Percentiles rank a stretch among this genome's conserved stretches.
Conservation (phyloP, 2,113 vertebrate species). For the Aegithalos caudatus region DNA sequence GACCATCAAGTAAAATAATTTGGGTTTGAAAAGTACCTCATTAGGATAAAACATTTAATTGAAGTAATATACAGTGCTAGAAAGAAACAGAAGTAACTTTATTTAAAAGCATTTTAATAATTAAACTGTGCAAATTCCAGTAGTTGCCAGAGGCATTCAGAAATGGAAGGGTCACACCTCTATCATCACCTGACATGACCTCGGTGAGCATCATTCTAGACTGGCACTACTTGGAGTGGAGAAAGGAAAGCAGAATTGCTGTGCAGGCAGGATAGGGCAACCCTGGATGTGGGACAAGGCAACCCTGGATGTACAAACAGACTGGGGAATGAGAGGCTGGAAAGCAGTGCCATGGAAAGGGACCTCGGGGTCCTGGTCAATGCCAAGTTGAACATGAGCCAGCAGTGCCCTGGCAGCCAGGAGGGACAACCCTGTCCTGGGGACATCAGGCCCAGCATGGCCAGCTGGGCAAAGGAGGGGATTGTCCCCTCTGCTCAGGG, state of each 20-base stretch:
- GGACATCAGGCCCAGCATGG: not conserved
- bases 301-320: fast-evolving
- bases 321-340: fast-evolving
- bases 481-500: not conserved
- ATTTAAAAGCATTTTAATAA: not conserved
- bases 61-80: not conserved
- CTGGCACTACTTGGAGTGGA: not conserved
- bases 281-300: not conserved
- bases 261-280: not conserved
- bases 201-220: not conserved
- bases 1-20: conserved; percentile 6
- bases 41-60: not conserved
- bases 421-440: not conserved
- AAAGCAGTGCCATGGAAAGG: fast-evolving
- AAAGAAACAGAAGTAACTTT: not conserved
- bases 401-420: not conserved
- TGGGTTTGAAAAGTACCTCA: not conserved
- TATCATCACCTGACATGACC: not conserved
- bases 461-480: not conserved
- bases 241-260: not conserved
- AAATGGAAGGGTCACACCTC: not conserved
- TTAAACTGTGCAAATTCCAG: not conserved
- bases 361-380: fast-evolving
- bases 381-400: fast-evolving
- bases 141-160: not conserved